These are phyloP conservation scores for Poliocrania exsul DNA, from an alignment of 2,797 vertebrate species.

Conservation along the genomic window DNA sequence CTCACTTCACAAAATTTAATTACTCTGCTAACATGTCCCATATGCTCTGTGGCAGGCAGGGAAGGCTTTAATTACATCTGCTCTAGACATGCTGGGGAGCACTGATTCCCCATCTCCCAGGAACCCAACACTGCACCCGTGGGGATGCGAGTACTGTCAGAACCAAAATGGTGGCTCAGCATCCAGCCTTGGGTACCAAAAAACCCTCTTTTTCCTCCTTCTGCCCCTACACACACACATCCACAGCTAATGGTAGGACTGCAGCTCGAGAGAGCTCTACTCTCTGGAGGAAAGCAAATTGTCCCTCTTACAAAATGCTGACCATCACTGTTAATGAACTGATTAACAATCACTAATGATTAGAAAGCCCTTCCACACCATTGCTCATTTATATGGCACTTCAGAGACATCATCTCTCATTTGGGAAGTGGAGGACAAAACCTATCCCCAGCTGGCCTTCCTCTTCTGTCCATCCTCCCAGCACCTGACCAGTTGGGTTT, in stretches of 20 bases:
- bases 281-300: background rate
- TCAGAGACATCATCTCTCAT: background rate
- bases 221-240: background rate
- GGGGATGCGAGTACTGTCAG: background rate
- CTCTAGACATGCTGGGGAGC: conserved; percentile 25
- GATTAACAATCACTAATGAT: conserved; percentile 56
- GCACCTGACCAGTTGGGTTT: background rate
- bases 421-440: background rate
- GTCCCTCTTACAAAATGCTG: background rate
- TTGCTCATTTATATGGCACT: background rate
- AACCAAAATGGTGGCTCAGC: background rate
- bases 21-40: conserved; percentile 84
- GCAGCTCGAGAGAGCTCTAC: background rate
- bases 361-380: conserved; percentile 19
- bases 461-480: background rate
- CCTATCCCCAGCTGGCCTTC: background rate
- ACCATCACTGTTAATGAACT: conserved; percentile 18
- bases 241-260: background rate
- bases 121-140: background rate
- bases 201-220: background rate
- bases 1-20: conserved; percentile 86
- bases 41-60: conserved; percentile 72
- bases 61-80: conserved; percentile 70
- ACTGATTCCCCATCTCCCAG: background rate
- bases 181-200: background rate